Conservation (phyloP, 2,113 vertebrate genomes). For the Cochlearius cochlearius region DNA sequence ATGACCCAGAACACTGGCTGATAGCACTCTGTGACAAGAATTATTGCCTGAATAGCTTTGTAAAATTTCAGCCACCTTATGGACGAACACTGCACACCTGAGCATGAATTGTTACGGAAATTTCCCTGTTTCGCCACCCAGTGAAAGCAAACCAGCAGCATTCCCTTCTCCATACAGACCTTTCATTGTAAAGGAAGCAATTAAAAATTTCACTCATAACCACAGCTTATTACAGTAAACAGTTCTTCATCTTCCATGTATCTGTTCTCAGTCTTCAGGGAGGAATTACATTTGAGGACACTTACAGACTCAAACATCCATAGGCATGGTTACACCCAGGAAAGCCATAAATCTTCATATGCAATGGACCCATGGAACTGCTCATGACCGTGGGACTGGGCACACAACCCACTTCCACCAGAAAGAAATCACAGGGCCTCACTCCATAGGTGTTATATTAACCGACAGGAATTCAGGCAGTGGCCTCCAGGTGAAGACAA, state of each 20-base stretch:
- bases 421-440: neutral
- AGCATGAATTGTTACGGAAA: neutral
- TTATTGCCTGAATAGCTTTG: neutral
- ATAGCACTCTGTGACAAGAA: neutral
- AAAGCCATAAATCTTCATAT: neutral
- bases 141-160: constrained; percentile 8
- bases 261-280: neutral
- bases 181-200: constrained; percentile 25
- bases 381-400: neutral
- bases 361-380: neutral
- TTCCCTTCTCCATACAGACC: neutral
- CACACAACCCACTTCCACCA: neutral
- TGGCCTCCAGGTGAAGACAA: constrained; percentile 58
- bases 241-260: neutral
- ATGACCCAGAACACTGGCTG: neutral
- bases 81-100: neutral
- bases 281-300: neutral
- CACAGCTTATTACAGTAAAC: neutral
- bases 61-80: neutral
- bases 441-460: neutral
- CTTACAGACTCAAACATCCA: neutral
- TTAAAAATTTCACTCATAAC: neutral
- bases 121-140: neutral
- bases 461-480: constrained; percentile 51
- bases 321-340: neutral